Base-by-base conservation (phyloP, 2,888 invertebrate genomes). In the Polylopha cassiicola region DNA sequence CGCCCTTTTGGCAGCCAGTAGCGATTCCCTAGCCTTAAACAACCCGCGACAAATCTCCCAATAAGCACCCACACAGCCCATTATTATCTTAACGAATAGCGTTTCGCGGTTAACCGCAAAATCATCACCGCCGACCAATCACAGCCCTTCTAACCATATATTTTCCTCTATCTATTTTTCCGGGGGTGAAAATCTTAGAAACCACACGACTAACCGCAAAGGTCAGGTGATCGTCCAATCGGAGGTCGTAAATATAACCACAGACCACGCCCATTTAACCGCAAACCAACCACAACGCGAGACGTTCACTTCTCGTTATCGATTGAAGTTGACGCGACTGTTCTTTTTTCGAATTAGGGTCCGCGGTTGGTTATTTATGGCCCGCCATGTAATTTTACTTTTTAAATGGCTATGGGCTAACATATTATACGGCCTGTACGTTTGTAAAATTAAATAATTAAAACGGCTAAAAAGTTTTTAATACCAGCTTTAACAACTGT, bases 221-320 rank as follows among this genome's bases (percentile, higher is more conserved):
- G 81, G 84, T 82, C 80, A 85, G 78, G 75, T 81, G 68, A 80
- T 82, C 78, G 77, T 70, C 89, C 89, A 89, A 89, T 89, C 64
- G 77, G 62, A 73, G 73, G 66, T 77, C 77, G 79, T 81, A 84
- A 82, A 82, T 86, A 73, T 81, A 78, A 88, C 88, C 89, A 61
- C 88, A 88, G 80, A 74, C 87, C 87, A 86, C 89, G 88, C 89
- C 89, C 84, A 66, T 62, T 67, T 85, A 87, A 89, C 89, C 89
- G 80, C 89, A 89, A 89, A 86, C 86, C 86, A 86, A 86, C 86
- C 86, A 84, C 86, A 84, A 79, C 67, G 76, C 84, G 78, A 86
- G 84, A 86, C 77, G 73, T 67, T 72, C 66, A 65, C 65, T 53
- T 74, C 67, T 66, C 68, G 67, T 69, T 73, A 82, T 79, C 75